Evolutionary conservation across 2,888 invertebrate genomes (phyloP), one percentile per base, ranked within the genome.

Genomic region (Autographa pulchrina): DNA sequence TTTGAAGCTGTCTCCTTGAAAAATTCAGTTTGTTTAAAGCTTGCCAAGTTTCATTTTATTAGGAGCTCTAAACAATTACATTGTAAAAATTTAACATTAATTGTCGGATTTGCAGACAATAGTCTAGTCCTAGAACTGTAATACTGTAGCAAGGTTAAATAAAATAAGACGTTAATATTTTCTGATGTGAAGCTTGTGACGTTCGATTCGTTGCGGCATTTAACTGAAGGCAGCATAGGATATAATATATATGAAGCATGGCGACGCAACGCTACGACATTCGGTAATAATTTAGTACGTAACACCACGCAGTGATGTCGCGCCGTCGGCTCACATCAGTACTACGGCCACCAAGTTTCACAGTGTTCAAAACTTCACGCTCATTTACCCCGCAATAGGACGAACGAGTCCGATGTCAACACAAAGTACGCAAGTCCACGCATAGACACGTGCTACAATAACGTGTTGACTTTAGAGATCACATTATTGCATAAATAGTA

Each of bases 401-500:
- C 54, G 54, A 25, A 13, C 54, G 54, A 20, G 25, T 20, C 25
- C 13, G 25, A 56, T 25, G 54, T 56, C 54, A 56, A 56, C 54
- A 56, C 54, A 56, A n/a, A 56, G 54, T 56, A 56, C 54, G 20
- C 54, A 25, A 11, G 25, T 62, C 43, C 25, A 62, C 48, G 41
- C 62, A 62, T 16, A 62, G 16, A 5, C 25, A 62, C 25, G 62
- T 62, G 41, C 41, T 56, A 13, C 25, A 56, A 56, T 56, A 62
- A 63, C 32, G 32, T 52, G 63, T 54, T 54, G 13, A 18, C 11
- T 65, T 0, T 20, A 59, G 38, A 66, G 13, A 38, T 52, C 58
- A 61, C 60, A 65, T 74, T 13, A 25, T 1, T 68, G 13, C 38
- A 18, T 60, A 35, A 65, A 32, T 20, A 70, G 9, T 11, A 5